phyloP scores from a whole-genome alignment of 2,113 vertebrate species.

The Mola mola region DNA sequence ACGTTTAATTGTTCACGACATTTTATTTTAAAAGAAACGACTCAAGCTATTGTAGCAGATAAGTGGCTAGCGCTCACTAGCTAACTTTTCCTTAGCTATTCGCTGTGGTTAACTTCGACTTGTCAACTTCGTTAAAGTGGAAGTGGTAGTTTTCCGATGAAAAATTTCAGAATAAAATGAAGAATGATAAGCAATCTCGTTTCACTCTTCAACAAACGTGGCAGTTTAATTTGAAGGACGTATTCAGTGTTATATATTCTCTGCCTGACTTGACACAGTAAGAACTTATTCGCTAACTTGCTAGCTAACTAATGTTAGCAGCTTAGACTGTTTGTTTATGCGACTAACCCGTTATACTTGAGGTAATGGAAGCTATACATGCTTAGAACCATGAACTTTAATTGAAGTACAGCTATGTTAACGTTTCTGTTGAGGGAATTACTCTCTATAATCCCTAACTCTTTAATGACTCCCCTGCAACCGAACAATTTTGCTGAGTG shows the following conservation, averaged over 20 bases:
- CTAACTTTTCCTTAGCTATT: conserved; percentile 68
- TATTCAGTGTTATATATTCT: neutral
- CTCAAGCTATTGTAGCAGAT: conserved; percentile 17
- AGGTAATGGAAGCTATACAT: neutral
- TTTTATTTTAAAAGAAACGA: conserved; percentile 1
- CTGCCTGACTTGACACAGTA: conserved; percentile 3
- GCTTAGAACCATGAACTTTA: too few relatives aligned
- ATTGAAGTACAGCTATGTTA: rapidly evolving
- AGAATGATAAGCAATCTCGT: rapidly evolving
- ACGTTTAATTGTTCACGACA: rapidly evolving
- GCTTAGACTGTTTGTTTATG: conserved; percentile 22
- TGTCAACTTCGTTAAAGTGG: neutral
- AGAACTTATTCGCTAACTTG: conserved; percentile 65
- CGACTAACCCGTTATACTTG: neutral
- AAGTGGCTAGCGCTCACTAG: conserved; percentile 62
- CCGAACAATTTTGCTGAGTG: too few relatives aligned
- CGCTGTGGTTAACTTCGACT: conserved; percentile 39
- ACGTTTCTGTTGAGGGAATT: too few relatives aligned
- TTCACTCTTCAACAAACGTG: rapidly evolving
- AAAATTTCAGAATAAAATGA: conserved; percentile 33
- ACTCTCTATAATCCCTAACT: too few relatives aligned
- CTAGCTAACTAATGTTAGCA: conserved; percentile 52
- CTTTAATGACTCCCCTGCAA: too few relatives aligned
- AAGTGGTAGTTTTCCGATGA: neutral
- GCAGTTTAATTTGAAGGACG: conserved; percentile 11